Base-by-base conservation (phyloP, 2,888 invertebrate species). In the Chaitophorus viminalis region DNA sequence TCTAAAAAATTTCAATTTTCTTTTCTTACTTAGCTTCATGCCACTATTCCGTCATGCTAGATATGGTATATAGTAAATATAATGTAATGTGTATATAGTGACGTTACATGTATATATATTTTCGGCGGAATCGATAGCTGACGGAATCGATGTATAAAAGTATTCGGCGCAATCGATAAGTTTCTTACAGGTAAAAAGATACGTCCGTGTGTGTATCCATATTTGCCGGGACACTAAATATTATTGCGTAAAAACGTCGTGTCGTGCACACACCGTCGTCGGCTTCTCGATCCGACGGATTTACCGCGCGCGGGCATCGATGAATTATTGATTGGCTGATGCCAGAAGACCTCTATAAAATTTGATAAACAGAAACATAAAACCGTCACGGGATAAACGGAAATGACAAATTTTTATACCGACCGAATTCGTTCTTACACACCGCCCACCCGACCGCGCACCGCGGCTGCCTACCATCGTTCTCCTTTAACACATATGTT, bases 331-430 rank as follows among this genome's bases (percentile, higher is more conserved):
- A 60, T 68, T 8, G 36, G 9, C 21, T 33, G 72, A 33, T 33
- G 39, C 31, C 14, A 14, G 68, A 31, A 76, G 46, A 46, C 31
- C 9, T 31, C 65, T 11, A 68, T 77, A 68, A 77, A 77, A 85
- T 77, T 85, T 85, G 76, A 77, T 76, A 85, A 85, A 85, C 77
- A 46, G 68, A 68, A 76, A 65, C 74, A 60, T 82, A 52, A 82
- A 39, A 75, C 36, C 60, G 36, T 1, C 33, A 6, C 68, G 9
- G n/a, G 65, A 76, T 65, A 76, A 84, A 39, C 76, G 84, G 76
- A 84, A 84, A 76, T 46, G 76, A 76, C 84, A 36, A 83, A 46
- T 76, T 84, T 76, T 76, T 84, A 68, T 84, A 31, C 39, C 46
- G 29, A 31, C 31, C 65, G 46, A 36, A 11, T 21, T 21, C 31